Evolutionary conservation across 2,113 vertebrate genomes (phyloP), one percentile per base, ranked within the genome.

Genomic region (Silurus meridionalis): DNA sequence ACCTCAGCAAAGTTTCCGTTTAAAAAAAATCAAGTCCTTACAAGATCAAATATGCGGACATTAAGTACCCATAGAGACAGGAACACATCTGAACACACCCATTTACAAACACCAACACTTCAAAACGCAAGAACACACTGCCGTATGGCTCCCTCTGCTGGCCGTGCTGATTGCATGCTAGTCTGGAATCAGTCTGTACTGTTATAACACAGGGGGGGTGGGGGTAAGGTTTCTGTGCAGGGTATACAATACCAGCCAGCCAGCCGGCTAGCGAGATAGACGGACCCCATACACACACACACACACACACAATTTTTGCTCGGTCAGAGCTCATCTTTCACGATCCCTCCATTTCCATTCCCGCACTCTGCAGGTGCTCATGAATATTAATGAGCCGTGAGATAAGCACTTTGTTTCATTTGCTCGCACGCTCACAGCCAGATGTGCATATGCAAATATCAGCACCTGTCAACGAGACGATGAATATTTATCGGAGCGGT

Each of bases 361-460:
- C 0, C 75, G 25, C 25, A 63, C 48, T 74, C 87, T 63, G 86
- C 86, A 88, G 87, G 85, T 83, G 82, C 85, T 88, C 80, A 88
- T 90, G 87, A 90, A 87, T 88, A 90, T 88, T 87, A 85, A 88
- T 77, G 46, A 88, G 79, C 23, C 23, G 50, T 66, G 75, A 88
- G 80, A 87, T 83, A 82, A 85, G 60, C 80, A 90, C 80, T 87
- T 82, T 87, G 82, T 83, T 89, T 87, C 83, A 87, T 83, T 89
- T 72, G 7, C 25, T 84, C 82, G 78, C 78, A 46, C 37, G 37
- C 85, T 85, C 64, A 72, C 28, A 67, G 71, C 85, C 83, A 87
- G 80, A 85, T 80, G 86, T 69, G 80, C 52, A 69, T 85, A 71
- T 89, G 80, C 86, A 83, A 87, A 86, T 74, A 50, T 85, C 7